Percentiles rank a stretch among this genome's conserved stretches.
Conservation (phyloP, 1,140 invertebrate genomes). For the Lethocerus indicus region DNA sequence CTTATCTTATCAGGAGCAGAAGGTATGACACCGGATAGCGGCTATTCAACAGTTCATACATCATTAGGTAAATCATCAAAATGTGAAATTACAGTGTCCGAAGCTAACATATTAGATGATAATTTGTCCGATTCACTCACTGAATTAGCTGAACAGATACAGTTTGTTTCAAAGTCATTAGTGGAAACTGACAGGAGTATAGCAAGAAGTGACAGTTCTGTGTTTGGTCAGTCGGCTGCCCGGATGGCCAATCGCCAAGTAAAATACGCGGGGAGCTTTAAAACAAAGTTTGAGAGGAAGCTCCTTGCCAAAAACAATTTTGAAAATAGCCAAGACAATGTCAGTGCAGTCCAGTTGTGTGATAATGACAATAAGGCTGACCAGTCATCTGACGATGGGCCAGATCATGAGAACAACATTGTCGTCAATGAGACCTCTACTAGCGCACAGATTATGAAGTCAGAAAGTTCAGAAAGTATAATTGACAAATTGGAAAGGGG, state of each 20-base stretch:
- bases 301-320: constrained; percentile 1
- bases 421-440: no score
- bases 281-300: constrained; percentile 21
- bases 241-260: constrained; percentile 15
- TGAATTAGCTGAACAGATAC: constrained; percentile 19
- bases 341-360: not conserved
- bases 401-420: constrained; percentile 5
- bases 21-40: not conserved
- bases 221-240: no score
- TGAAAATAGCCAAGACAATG: constrained; percentile 1
- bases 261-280: constrained; percentile 24
- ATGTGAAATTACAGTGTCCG: no score
- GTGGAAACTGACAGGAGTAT: not conserved
- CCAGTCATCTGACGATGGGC: not conserved
- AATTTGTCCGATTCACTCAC: constrained; percentile 18
- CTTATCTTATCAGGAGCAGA: constrained; percentile 1
- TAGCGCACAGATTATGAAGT: no score
- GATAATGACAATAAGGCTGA: constrained; percentile 1
- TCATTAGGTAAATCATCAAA: constrained; percentile 2
- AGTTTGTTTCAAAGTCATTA: constrained; percentile 8
- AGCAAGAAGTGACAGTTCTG: not conserved
- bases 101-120: constrained; percentile 13
- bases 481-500: no score
- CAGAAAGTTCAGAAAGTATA: no score
- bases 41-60: constrained; percentile 1